phyloP scores from a whole-genome alignment of 2,888 invertebrate species.

The Lycia hirtaria region DNA sequence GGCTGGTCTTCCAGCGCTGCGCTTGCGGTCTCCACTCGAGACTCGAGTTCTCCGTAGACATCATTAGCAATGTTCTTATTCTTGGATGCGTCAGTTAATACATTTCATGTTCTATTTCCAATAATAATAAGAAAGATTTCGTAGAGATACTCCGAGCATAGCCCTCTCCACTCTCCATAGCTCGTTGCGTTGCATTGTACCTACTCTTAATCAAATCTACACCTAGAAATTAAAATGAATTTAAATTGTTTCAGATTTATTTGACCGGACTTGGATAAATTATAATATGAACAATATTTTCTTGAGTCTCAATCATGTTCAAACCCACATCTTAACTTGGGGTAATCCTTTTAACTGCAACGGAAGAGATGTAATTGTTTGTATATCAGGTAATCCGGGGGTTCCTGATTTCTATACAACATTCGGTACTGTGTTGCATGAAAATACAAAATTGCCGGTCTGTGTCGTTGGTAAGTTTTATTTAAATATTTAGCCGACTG shows the following conservation, averaged over 20 bases:
- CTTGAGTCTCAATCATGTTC: slow-evolving; percentile 86
- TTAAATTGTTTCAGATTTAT: background rate
- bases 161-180: no score
- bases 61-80: no score
- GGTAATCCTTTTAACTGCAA: slow-evolving; percentile 87
- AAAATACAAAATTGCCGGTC: slow-evolving; percentile 88
- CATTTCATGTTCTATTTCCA: no score
- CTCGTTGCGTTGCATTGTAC: no score
- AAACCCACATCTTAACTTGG: slow-evolving; percentile 90
- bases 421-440: slow-evolving; percentile 89
- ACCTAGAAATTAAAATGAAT: no score
- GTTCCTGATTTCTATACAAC: slow-evolving; percentile 91
- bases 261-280: background rate
- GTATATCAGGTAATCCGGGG: slow-evolving; percentile 96
- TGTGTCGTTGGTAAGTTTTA: slow-evolving; percentile 89
- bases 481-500: background rate
- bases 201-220: no score
- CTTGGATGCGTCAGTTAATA: no score
- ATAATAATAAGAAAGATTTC: no score
- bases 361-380: slow-evolving; percentile 88
- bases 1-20: no score
- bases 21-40: no score
- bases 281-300: slow-evolving; percentile 55
- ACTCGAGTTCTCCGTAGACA: no score
- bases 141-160: no score